Evolutionary conservation across 92 coral and sea anemone genomes (phyloP).

Genomic region (Porites evermanni): DNA sequence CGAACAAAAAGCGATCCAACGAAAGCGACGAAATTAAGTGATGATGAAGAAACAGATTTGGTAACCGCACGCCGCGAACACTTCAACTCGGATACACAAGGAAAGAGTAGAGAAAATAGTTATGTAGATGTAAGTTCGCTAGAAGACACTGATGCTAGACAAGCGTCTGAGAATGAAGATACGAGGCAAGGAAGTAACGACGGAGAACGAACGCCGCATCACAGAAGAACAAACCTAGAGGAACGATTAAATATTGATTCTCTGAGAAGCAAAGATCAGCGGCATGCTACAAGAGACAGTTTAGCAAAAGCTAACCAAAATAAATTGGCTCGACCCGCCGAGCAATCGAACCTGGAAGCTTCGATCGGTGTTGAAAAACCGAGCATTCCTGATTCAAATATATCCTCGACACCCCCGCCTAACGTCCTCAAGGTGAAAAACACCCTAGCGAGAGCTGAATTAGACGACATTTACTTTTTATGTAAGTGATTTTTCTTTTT

Average conservation of each 20-base stretch:
- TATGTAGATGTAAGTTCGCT: not conserved
- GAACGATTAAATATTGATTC: constrained; percentile 60
- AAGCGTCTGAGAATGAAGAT: constrained; percentile 1
- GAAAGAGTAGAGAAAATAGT: not conserved
- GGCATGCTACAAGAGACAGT: constrained; percentile 10
- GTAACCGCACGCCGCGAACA: constrained; percentile 15
- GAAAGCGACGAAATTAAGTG: constrained; percentile 6
- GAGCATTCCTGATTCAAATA: constrained; percentile 29
- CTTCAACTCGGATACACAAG: not conserved
- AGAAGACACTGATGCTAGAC: not conserved
- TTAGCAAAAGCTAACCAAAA: constrained; percentile 3
- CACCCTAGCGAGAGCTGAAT: constrained; percentile 60
- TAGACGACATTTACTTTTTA: constrained; percentile 79
- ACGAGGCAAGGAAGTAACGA: constrained; percentile 27
- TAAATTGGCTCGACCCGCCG: constrained; percentile 24
- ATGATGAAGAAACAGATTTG: constrained; percentile 15
- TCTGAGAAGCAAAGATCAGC: constrained; percentile 22
- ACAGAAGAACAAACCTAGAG: constrained; percentile 6
- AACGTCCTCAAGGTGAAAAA: constrained; percentile 58
- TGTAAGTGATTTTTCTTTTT: constrained; percentile 54
- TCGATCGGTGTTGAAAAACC: constrained; percentile 15
- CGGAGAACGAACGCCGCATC: constrained; percentile 22
- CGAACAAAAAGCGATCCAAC: constrained; percentile 19
- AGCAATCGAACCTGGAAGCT: constrained; percentile 28
- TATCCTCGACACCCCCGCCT: constrained; percentile 60